Base-by-base conservation (phyloP, 2,888 invertebrate genomes). In the Parasteatoda lunata region DNA sequence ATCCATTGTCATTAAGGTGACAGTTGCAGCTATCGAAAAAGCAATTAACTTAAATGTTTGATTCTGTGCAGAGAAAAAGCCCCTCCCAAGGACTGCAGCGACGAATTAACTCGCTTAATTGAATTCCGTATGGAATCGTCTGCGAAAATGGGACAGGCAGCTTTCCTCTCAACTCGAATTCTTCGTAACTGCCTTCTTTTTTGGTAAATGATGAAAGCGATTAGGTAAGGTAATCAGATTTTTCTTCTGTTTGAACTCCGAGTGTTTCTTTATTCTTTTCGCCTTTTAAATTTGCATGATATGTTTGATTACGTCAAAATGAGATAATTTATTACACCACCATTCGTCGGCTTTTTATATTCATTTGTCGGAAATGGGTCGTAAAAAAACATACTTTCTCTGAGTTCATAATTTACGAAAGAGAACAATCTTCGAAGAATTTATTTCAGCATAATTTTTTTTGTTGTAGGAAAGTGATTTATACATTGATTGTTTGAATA, bases 31-130 rank as follows among this genome's bases (percentile, higher is more conserved):
- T 70, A 80, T 80, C 71, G 80, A 79, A 85, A 85, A 75, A 77
- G 85, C 85, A 85, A 85, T 85, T 85, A 76, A 85, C 85, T 85
- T 85, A 85, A 85, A 85, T 85, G 85, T 85, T 85, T 85, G 85
- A 85, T 85, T 79, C 71, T 65, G 85, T 76, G 54, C 77, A 69
- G n/a, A 65, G 78, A 78, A 84, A 68, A 64, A 47, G 64, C 78
- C 51, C 59, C 78, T 84, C 79, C 80, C 79, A 8, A 4, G 81
- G 48, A 64, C 71, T 77, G 54, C 13, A n/a, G 30, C 69, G 64
- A 51, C 76, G 59, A 85, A 85, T 85, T 85, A 85, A 80, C 80
- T 59, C 30, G 30, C 64, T 64, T 85, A 85, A 85, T 80, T 85
- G 79, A 85, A 85, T 85, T 71, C 49, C 64, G n/a, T 48, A 15